Evolutionary conservation across 2,797 vertebrate species (phyloP).

Genomic region (Percopsis omiscomaycus): DNA sequence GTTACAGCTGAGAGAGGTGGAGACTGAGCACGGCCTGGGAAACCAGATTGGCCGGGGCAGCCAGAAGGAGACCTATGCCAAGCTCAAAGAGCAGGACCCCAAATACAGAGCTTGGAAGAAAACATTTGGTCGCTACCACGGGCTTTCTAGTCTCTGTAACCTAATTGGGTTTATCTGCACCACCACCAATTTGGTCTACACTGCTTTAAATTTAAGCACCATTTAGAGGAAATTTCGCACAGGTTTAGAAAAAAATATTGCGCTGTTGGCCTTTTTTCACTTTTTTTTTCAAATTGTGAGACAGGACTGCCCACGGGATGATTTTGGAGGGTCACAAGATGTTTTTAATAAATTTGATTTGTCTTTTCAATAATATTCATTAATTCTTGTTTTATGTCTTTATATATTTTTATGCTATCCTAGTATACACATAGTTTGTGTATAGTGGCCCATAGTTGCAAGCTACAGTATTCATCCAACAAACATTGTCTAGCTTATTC

Average conservation of each 20-base stretch:
- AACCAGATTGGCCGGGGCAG: constrained; percentile 73
- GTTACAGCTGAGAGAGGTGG: constrained; percentile 79
- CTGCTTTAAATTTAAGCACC: constrained; percentile 77
- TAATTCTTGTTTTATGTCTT: too few species aligned
- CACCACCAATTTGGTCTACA: constrained; percentile 78
- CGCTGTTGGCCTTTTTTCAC: neutral
- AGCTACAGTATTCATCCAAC: too few species aligned
- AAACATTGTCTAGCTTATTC: too few species aligned
- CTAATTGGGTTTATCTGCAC: constrained; percentile 80
- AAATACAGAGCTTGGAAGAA: constrained; percentile 78
- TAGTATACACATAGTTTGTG: too few species aligned
- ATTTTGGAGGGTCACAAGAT: too few species aligned
- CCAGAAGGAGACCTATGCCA: constrained; percentile 77
- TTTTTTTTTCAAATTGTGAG: neutral
- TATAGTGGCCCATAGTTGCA: too few species aligned
- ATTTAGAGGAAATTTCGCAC: constrained; percentile 61
- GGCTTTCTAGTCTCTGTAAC: constrained; percentile 83
- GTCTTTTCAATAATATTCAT: too few species aligned
- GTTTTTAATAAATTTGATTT: too few species aligned
- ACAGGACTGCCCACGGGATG: too few species aligned
- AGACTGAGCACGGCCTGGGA: constrained; percentile 83
- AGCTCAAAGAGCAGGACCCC: constrained; percentile 84
- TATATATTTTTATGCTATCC: too few species aligned
- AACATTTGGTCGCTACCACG: constrained; percentile 81
- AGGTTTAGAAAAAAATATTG: neutral